phyloP scores from a whole-genome alignment of 2,888 invertebrate species.

The Anagyrus pseudococci region DNA sequence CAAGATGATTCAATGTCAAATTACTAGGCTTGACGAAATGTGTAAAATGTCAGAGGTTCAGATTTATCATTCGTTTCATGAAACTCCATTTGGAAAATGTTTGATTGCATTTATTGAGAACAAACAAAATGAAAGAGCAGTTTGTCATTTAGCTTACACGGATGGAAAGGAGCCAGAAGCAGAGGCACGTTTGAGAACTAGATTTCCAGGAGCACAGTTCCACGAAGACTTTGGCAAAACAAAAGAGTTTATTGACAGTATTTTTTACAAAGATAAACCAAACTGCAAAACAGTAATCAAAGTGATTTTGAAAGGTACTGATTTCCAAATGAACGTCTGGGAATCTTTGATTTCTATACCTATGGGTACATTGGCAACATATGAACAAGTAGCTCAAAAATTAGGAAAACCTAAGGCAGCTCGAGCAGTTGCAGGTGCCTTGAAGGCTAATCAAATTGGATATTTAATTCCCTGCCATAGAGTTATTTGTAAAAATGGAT shows the following conservation, averaged over 20 bases:
- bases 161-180: constrained; percentile 37
- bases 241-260: constrained; percentile 25
- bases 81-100: constrained; percentile 49
- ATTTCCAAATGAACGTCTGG: constrained; percentile 55
- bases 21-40: background rate
- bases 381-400: constrained; percentile 47
- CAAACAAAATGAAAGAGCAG: constrained; percentile 40
- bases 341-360: constrained; percentile 45
- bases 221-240: constrained; percentile 38
- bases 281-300: constrained; percentile 26
- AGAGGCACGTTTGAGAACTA: constrained; percentile 39
- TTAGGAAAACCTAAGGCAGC: constrained; percentile 49
- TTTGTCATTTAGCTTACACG: constrained; percentile 48
- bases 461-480: constrained; percentile 56
- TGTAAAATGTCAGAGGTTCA: constrained; percentile 30
- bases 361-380: constrained; percentile 44
- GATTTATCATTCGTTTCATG: constrained; percentile 46
- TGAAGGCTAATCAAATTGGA: constrained; percentile 49
- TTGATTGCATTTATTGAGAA: constrained; percentile 39
- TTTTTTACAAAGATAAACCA: constrained; percentile 38
- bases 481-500: constrained; percentile 47
- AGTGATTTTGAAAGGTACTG: constrained; percentile 51
- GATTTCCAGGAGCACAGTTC: constrained; percentile 45
- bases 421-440: constrained; percentile 51
- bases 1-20: constrained; percentile 14